These are phyloP conservation scores for Vandiemenella viatica DNA, from an alignment of 2,888 invertebrate genomes.

Conservation along the genomic window DNA sequence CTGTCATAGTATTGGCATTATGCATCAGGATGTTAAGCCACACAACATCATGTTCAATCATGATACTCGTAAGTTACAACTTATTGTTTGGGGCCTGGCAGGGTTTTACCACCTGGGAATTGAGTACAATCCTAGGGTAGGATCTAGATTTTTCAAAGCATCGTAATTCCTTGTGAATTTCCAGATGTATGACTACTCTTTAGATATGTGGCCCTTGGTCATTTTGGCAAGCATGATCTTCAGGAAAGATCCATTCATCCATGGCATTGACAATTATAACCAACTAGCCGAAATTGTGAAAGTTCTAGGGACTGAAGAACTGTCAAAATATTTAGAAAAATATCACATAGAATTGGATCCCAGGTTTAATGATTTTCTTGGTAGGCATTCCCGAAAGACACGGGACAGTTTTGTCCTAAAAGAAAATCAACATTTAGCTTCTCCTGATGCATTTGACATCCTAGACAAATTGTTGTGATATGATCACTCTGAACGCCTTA, in stretches of 20 bases:
- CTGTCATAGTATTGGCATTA: conserved; percentile 99
- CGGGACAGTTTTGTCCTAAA: conserved; percentile 99
- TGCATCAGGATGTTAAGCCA: conserved; percentile 99
- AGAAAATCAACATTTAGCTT: conserved; percentile 97
- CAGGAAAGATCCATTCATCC: conserved; percentile 99
- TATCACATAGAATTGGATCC: conserved; percentile 99
- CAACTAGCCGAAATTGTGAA: conserved; percentile 98
- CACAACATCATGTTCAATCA: conserved; percentile 99
- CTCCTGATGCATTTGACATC: conserved; percentile 96
- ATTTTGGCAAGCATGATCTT: conserved; percentile 99
- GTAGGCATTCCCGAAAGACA: conserved; percentile 95
- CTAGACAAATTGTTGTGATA: conserved; percentile 97
- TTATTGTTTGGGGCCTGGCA: conserved; percentile 99
- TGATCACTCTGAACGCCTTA: conserved; percentile 93
- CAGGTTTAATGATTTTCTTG: conserved; percentile 96
- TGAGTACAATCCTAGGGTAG: conserved; percentile 99
- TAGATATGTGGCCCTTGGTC: conserved; percentile 99
- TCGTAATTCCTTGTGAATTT: conserved; percentile 91
- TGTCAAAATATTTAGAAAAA: conserved; percentile 98
- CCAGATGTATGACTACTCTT: conserved; percentile 98
- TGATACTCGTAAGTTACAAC: conserved; percentile 92
- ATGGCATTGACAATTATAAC: conserved; percentile 99
- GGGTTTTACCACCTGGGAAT: conserved; percentile 99
- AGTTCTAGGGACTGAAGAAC: conserved; percentile 97
- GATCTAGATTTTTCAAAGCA: conserved; percentile 98